Conservation (phyloP, 2,113 vertebrate species). For the cat (Felis catus) region F.catus_Fca126_mat1.0 CM031419.1:3673501-3674000, state of each 20-base stretch:
- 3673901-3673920: background rate
- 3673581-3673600: too few relatives aligned
- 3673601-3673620: too few relatives aligned
- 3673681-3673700: too few relatives aligned
- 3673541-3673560: too few relatives aligned
- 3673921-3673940: background rate
- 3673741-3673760: too few relatives aligned
- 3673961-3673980: background rate
- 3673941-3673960: background rate
- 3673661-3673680: too few relatives aligned
- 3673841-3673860: accelerated
- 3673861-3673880: background rate
- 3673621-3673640: too few relatives aligned
- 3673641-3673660: too few relatives aligned
- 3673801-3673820: background rate
- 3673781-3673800: background rate
- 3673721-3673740: background rate
- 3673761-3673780: background rate
- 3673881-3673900: background rate
- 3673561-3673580: too few relatives aligned
- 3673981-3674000: background rate
- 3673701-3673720: background rate
- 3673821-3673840: background rate
- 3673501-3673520: too few relatives aligned
- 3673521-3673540: too few relatives aligned